Evolutionary conservation across 2,888 invertebrate species (phyloP).

Genomic region (Eucera pruinosa): DNA sequence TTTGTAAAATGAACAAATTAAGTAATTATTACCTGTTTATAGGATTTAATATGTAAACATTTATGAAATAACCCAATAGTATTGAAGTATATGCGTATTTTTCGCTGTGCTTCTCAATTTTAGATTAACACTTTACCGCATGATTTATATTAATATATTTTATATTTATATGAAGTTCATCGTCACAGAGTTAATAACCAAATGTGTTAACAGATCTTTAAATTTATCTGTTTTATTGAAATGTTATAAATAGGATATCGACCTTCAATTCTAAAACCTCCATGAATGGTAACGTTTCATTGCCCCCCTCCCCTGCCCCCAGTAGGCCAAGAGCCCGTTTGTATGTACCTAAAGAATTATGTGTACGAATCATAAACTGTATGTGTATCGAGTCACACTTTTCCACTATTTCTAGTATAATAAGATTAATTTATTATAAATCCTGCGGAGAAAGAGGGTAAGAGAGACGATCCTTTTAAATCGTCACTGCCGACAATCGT

Average conservation of each 20-base stretch:
- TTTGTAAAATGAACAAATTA: too few species aligned
- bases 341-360: conserved; percentile 68
- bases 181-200: too few species aligned
- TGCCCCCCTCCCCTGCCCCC: too few species aligned
- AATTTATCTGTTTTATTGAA: not conserved
- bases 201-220: too few species aligned
- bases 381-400: conserved; percentile 75
- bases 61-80: too few species aligned
- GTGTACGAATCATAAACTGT: conserved; percentile 70
- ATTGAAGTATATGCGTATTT: too few species aligned
- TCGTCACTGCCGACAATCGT: conserved; percentile 64
- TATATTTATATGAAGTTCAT: too few species aligned
- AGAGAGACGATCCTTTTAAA: conserved; percentile 48
- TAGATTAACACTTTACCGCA: too few species aligned
- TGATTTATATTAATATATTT: too few species aligned
- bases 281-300: conserved; percentile 48
- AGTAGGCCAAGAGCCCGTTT: conserved; percentile 72
- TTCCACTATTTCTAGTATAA: conserved; percentile 75
- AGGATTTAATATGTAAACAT: too few species aligned
- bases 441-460: conserved; percentile 23
- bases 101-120: too few species aligned
- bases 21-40: too few species aligned
- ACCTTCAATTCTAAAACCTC: conserved; percentile 4
- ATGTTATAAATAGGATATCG: conserved; percentile 1
- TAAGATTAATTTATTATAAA: conserved; percentile 75